A percentile compares a stretch with the other conserved stretches of the same genome.
These are phyloP conservation scores for Anarrhichthys ocellatus DNA, from an alignment of 2,113 vertebrate species.

Conservation along the genomic window DNA sequence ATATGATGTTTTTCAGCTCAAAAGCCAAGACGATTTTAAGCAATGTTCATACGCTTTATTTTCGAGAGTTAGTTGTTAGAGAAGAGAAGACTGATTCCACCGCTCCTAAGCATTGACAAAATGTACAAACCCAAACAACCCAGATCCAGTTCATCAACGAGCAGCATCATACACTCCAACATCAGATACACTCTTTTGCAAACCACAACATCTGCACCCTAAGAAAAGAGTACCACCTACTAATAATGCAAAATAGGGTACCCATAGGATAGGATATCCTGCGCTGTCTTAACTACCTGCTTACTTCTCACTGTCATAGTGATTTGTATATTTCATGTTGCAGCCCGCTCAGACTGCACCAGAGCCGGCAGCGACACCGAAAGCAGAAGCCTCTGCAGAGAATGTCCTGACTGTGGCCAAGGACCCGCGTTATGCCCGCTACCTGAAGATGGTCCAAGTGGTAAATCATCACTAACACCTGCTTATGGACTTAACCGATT, in stretches of 20 bases:
- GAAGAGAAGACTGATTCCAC: not conserved
- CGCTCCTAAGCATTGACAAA: not conserved
- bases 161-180: not conserved
- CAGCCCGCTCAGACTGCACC: constrained; percentile 63
- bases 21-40: not conserved
- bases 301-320: not conserved
- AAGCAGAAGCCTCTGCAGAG: constrained; percentile 77
- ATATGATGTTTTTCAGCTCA: not conserved
- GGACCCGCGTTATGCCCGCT: constrained; percentile 95
- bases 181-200: not conserved
- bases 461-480: constrained; percentile 80
- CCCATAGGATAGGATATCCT: no score
- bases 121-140: not conserved
- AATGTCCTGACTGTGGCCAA: constrained; percentile 92
- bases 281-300: not conserved
- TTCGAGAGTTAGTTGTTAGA: no score
- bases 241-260: not conserved
- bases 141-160: not conserved
- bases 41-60: not conserved
- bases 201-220: not conserved
- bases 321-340: constrained; percentile 18
- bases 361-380: constrained; percentile 50
- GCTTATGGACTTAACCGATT: not conserved
- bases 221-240: no score
- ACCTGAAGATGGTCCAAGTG: constrained; percentile 99